Conservation (phyloP, 2,113 vertebrate species). For the Salvelinus sp. region DNA sequence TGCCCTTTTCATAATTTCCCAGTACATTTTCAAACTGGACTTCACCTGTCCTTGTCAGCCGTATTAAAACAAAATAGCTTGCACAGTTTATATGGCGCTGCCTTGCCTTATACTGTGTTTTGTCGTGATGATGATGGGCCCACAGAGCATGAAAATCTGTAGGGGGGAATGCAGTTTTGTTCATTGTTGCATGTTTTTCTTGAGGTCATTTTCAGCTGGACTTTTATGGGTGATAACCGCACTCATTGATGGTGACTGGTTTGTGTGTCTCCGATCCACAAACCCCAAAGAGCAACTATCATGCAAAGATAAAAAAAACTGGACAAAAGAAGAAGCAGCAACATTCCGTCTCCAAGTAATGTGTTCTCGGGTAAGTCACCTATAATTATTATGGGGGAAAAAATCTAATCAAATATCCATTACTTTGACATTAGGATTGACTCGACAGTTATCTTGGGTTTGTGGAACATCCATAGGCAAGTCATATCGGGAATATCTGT, state of each 20-base stretch:
- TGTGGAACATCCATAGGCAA: too few relatives aligned
- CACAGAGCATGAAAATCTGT: background rate
- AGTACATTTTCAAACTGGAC: constrained; percentile 24
- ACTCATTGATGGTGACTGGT: constrained; percentile 22
- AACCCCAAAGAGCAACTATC: background rate
- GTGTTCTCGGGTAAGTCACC: background rate
- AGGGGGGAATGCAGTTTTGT: background rate
- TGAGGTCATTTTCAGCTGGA: background rate
- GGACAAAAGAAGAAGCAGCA: background rate
- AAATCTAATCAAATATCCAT: too few relatives aligned
- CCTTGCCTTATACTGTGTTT: background rate
- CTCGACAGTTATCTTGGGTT: too few relatives aligned
- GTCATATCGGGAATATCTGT: too few relatives aligned
- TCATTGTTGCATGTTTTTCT: background rate
- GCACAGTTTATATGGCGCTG: background rate
- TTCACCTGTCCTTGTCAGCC: constrained; percentile 22
- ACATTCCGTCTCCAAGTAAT: background rate
- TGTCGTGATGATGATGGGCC: background rate
- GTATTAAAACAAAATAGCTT: background rate
- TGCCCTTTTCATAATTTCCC: background rate
- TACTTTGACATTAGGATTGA: too few relatives aligned
- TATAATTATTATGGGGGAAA: background rate
- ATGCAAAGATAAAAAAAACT: background rate
- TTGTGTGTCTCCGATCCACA: background rate
- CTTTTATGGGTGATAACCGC: constrained; percentile 13